Evolutionary conservation across 2,888 invertebrate species (phyloP).

Genomic region (Scrobipalpa atriplicella): DNA sequence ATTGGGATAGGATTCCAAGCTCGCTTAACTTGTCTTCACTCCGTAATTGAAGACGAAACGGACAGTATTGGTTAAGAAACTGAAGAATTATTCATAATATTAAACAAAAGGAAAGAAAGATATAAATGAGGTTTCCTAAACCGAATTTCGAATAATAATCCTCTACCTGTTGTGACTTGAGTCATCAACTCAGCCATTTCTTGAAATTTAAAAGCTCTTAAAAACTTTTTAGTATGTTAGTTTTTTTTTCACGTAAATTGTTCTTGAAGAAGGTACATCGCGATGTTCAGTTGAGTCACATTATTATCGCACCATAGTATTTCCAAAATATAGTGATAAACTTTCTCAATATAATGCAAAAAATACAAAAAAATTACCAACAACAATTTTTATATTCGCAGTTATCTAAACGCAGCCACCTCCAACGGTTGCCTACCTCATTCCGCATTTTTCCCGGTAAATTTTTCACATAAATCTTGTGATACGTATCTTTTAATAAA

Average conservation of each 20-base stretch:
- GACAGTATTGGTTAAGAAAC: not conserved
- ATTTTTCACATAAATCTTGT: conserved; percentile 47
- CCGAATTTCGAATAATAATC: not conserved
- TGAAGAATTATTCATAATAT: conserved; percentile 8
- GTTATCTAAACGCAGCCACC: not conserved
- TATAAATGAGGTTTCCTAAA: not conserved
- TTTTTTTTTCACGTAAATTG: no score
- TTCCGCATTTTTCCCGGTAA: conserved; percentile 39
- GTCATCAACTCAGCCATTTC: no score
- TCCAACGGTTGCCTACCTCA: not conserved
- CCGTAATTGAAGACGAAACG: not conserved
- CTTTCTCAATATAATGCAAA: no score
- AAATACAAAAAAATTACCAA: no score
- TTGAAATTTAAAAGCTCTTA: no score
- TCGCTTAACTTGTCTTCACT: not conserved
- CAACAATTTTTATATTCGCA: not conserved
- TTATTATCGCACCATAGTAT: no score
- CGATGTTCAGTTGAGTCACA: no score
- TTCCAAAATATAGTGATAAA: no score
- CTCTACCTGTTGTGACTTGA: no score
- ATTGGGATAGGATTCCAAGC: not conserved
- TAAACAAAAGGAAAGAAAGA: not conserved
- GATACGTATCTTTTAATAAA: conserved; percentile 50
- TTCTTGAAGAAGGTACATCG: no score
- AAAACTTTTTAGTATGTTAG: no score